phyloP scores from a whole-genome alignment of 1,140 invertebrate species.

The Drosophila sucinea region DNA sequence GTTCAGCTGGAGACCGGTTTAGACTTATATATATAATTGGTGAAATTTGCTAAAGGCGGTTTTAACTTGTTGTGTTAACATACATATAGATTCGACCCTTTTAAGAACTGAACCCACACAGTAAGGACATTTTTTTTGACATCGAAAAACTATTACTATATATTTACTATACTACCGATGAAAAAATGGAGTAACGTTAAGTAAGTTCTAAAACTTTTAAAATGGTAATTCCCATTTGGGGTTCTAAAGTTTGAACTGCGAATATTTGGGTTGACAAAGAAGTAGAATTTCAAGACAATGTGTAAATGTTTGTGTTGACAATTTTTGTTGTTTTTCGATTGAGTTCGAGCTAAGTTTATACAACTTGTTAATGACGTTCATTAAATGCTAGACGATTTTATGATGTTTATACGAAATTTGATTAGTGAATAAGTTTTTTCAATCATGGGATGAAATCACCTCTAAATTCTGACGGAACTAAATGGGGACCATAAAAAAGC shows the following conservation, averaged over 20 bases:
- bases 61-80: too few species aligned
- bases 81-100: too few species aligned
- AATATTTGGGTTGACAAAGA: not conserved
- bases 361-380: constrained; percentile 6
- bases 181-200: not conserved
- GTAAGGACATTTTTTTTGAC: too few species aligned
- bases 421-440: not conserved
- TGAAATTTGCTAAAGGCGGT: too few species aligned
- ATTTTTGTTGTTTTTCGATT: constrained; percentile 1
- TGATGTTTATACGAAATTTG: not conserved
- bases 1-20: too few species aligned
- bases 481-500: constrained; percentile 37
- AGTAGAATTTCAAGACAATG: not conserved
- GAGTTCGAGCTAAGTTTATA: not conserved
- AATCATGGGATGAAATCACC: constrained; percentile 23
- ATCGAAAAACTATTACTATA: too few species aligned
- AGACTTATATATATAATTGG: too few species aligned
- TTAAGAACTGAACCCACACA: too few species aligned
- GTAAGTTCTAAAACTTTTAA: not conserved
- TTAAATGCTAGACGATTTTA: constrained; percentile 4
- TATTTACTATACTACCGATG: too few species aligned
- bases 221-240: not conserved
- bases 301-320: not conserved
- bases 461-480: constrained; percentile 38
- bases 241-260: not conserved